Evolutionary conservation across 1,140 invertebrate genomes (phyloP).

Genomic region (Mactra quadrangularis): DNA sequence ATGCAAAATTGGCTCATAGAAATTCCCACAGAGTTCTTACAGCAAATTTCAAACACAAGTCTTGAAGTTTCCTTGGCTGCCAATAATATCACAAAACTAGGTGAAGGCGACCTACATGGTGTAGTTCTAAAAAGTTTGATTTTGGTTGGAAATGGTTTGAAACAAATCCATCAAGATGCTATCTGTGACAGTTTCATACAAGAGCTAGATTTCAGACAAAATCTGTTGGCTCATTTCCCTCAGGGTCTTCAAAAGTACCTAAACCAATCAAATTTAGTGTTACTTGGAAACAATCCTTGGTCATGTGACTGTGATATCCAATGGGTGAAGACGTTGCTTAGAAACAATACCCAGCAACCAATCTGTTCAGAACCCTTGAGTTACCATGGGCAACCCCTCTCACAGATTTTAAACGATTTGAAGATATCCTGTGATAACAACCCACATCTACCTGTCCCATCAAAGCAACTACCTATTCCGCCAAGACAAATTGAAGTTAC

Average conservation of each 20-base stretch:
- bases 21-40: conserved; percentile 61
- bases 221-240: conserved; percentile 67
- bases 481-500: conserved; percentile 23
- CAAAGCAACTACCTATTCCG: conserved; percentile 9
- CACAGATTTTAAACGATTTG: conserved; percentile 22
- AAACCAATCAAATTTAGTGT: conserved; percentile 27
- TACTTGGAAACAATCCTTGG: conserved; percentile 67
- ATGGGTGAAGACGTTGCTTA: conserved; percentile 69
- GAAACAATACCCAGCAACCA: conserved; percentile 24
- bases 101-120: conserved; percentile 25
- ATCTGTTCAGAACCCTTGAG: conserved; percentile 40
- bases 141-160: conserved; percentile 64
- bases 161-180: conserved; percentile 55
- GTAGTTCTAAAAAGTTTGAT: conserved; percentile 54
- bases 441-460: conserved; percentile 19
- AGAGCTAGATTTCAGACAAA: conserved; percentile 61
- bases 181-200: conserved; percentile 63
- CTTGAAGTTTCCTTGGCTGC: conserved; percentile 41
- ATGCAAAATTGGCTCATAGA: conserved; percentile 65
- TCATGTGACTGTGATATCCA: conserved; percentile 71
- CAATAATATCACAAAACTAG: conserved; percentile 55
- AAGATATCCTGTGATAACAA: conserved; percentile 11
- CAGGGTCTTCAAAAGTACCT: conserved; percentile 58
- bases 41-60: conserved; percentile 44
- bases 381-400: conserved; percentile 29